Percentiles rank a stretch among this genome's conserved stretches.
Conservation (phyloP, 2,888 invertebrate species). For the Cosmia pyralina region DNA sequence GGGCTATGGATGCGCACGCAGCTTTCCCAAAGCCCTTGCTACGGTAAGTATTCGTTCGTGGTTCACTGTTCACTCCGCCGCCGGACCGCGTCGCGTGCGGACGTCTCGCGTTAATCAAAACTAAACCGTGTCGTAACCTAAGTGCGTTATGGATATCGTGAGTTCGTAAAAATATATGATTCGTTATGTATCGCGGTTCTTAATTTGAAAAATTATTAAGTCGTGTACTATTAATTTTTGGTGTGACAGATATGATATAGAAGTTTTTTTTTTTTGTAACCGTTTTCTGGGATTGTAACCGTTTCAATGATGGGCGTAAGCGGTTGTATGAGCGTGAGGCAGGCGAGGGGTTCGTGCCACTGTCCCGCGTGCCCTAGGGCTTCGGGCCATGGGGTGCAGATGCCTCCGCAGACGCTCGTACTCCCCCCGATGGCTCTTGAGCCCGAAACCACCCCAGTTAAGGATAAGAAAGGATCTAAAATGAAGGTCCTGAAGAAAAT, state of each 20-base stretch:
- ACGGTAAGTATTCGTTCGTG: constrained; percentile 28
- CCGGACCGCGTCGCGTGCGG: constrained; percentile 80
- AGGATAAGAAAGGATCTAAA: constrained; percentile 91
- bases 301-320: constrained; percentile 88
- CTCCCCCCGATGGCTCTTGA: constrained; percentile 87
- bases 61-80: constrained; percentile 84
- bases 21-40: constrained; percentile 66
- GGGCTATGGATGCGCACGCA: constrained; percentile 74
- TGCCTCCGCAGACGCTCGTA: constrained; percentile 86
- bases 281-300: constrained; percentile 64
- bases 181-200: constrained; percentile 43
- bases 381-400: constrained; percentile 79
- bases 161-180: constrained; percentile 60
- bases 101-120: constrained; percentile 72
- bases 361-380: constrained; percentile 88
- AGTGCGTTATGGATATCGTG: constrained; percentile 69
- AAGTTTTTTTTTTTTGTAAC: constrained; percentile 47
- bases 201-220: constrained; percentile 23
- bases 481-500: constrained; percentile 97
- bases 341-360: constrained; percentile 89
- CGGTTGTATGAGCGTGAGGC: constrained; percentile 90
- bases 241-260: constrained; percentile 60
- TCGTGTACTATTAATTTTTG: constrained; percentile 50
- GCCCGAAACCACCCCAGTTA: constrained; percentile 85
- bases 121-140: constrained; percentile 29